Evolutionary conservation across 1,140 invertebrate genomes (phyloP), one percentile per base, ranked within the genome.

Genomic region (Drosophila carrolli): DNA sequence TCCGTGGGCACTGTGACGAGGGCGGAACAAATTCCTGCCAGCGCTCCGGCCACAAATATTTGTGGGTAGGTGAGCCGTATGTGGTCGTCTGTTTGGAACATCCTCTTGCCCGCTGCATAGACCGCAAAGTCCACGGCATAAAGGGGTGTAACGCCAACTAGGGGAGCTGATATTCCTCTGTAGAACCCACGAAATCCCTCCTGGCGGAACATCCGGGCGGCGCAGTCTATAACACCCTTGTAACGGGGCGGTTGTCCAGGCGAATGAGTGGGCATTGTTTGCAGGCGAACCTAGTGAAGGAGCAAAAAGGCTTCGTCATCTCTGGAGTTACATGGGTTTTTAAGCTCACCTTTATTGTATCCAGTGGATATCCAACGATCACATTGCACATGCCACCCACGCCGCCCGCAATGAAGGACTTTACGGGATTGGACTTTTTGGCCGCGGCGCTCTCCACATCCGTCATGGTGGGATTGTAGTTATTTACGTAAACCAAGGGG

Each of bases 111-210:
- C 3, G 99, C 93, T 29, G 98, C 97, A 93, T 96, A 99, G 14
- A 98, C 98, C 77, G 99, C 96, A 93, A 99, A 99, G 92, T 98
- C 99, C 29, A 99, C 95, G 0, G 99, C 97, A 86, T 97, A 98
- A 90, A 97, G 97, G 19, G 97, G 97, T 14, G 96, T 96, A 0
- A 97, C 96, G 10, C 96, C 97, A 7, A 95, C 94, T 9, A 97
- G 90, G 3, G 95, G 95, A 44, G 95, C 95, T 16, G 90, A 94
- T 93, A 96, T 96, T 14, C 95, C 97, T 93, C 97, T 97, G 84
- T 97, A 98, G 37, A 98, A 93, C 48, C 97, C 97, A 54, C 93
- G 93, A 75, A 97, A 93, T 4, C 97, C 98, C 94, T 99, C 98
- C 90, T 96, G 96, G 14, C 95, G 92, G 11, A 99, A 92, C 8